These are phyloP conservation scores for Caenorhabditis latens DNA, from an alignment of 1,140 invertebrate genomes.

Conservation along the genomic window DNA sequence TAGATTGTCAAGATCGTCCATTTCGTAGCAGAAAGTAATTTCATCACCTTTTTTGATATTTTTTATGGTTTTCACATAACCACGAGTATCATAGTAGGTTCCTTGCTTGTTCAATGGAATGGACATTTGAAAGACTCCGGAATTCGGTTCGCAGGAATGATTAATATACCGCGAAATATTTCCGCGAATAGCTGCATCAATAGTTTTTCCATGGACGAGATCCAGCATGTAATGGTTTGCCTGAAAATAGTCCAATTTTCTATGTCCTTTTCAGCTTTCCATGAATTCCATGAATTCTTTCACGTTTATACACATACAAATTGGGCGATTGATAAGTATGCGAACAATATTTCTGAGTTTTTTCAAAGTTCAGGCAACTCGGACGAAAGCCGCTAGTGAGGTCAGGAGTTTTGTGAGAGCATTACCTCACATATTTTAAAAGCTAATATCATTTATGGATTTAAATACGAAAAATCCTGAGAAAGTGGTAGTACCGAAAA, in stretches of 20 bases:
- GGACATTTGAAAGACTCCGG: background rate
- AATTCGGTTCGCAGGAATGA: slow-evolving; percentile 9
- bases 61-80: background rate
- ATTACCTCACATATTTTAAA: too few relatives aligned
- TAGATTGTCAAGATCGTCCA: background rate
- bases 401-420: too few relatives aligned
- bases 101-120: background rate
- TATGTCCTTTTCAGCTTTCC: too few relatives aligned
- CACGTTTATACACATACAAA: too few relatives aligned
- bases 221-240: slow-evolving; percentile 33
- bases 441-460: too few relatives aligned
- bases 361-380: too few relatives aligned
- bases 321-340: too few relatives aligned
- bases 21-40: background rate
- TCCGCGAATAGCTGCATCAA: background rate
- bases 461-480: too few relatives aligned
- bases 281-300: too few relatives aligned
- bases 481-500: too few relatives aligned
- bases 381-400: too few relatives aligned
- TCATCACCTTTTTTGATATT: background rate
- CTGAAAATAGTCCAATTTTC: background rate
- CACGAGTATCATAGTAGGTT: background rate
- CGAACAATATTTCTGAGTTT: too few relatives aligned
- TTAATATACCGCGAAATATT: slow-evolving; percentile 20
- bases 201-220: background rate